Percentiles rank a stretch among this genome's conserved stretches.
Evolutionary conservation across 2,113 vertebrate species (phyloP).

Genomic region (Phyllostomus discolor): DNA sequence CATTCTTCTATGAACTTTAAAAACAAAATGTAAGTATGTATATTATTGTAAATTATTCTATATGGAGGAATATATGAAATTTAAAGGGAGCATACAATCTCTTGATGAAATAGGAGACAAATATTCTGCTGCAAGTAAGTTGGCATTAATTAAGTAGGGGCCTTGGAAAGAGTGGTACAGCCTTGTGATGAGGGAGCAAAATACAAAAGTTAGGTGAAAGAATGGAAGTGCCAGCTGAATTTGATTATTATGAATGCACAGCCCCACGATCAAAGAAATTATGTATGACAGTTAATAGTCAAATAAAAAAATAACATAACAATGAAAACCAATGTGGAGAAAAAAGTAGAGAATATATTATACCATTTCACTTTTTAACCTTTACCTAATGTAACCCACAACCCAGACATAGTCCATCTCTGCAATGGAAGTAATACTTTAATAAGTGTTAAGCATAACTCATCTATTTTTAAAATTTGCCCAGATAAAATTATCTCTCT

Average conservation of each 20-base stretch:
- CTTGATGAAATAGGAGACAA: neutral
- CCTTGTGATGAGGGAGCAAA: neutral
- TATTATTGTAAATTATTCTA: neutral
- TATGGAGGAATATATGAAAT: neutral
- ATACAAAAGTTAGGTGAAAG: neutral
- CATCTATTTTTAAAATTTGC: neutral
- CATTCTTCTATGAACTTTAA: neutral
- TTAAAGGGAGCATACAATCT: neutral
- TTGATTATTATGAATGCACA: neutral
- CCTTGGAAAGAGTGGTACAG: neutral
- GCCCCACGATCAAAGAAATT: neutral
- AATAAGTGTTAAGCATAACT: neutral
- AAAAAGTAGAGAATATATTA: neutral
- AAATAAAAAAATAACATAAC: neutral
- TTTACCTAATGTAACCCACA: neutral
- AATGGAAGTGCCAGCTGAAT: neutral
- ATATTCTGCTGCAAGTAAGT: neutral
- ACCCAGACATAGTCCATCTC: neutral
- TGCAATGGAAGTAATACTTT: neutral
- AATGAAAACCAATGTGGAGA: neutral
- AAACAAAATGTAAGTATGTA: neutral
- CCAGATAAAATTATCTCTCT: neutral
- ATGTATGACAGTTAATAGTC: neutral
- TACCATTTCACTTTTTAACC: neutral
- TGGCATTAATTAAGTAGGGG: neutral